Conservation (phyloP, 2,888 invertebrate species). For the Venusia cambrica region DNA sequence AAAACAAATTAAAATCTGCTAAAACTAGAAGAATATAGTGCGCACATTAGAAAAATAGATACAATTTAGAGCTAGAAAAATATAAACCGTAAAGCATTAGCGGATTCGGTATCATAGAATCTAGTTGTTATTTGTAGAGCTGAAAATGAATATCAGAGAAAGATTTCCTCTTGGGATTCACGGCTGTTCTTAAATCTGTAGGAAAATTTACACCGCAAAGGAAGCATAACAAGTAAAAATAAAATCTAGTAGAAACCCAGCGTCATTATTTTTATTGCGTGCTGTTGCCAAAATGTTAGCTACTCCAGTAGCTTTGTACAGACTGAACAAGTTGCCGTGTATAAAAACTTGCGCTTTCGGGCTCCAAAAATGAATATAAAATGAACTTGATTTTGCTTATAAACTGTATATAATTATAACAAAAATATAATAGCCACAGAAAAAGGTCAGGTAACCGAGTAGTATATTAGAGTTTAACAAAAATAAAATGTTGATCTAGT, state of each 20-base stretch:
- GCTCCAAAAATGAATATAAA: neutral
- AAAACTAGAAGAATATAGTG: slow-evolving; percentile 11
- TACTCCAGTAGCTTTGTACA: slow-evolving; percentile 3
- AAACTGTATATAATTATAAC: no score
- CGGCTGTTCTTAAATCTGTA: slow-evolving; percentile 3
- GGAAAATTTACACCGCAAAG: slow-evolving; percentile 6
- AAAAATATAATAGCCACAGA: no score
- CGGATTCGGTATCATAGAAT: slow-evolving; percentile 3
- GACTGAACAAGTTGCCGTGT: slow-evolving; percentile 1
- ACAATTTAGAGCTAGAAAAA: slow-evolving; percentile 6
- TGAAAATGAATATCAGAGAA: slow-evolving; percentile 2
- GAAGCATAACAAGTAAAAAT: slow-evolving; percentile 2
- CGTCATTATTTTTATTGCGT: slow-evolving; percentile 3
- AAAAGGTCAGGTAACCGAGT: no score
- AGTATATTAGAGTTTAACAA: no score
- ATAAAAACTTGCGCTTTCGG: slow-evolving; percentile 4
- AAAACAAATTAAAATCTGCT: slow-evolving; percentile 4
- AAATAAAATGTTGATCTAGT: no score
- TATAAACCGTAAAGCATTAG: slow-evolving; percentile 3
- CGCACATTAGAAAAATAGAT: slow-evolving; percentile 14
- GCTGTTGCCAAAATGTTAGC: slow-evolving; percentile 8
- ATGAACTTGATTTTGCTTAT: no score
- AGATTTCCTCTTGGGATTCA: slow-evolving; percentile 1
- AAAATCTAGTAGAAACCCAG: slow-evolving; percentile 6
- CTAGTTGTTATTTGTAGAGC: slow-evolving; percentile 2